Evolutionary conservation across 1,140 invertebrate species (phyloP), one percentile per base, ranked within the genome.

Genomic region (Papilio polyxenes): DNA sequence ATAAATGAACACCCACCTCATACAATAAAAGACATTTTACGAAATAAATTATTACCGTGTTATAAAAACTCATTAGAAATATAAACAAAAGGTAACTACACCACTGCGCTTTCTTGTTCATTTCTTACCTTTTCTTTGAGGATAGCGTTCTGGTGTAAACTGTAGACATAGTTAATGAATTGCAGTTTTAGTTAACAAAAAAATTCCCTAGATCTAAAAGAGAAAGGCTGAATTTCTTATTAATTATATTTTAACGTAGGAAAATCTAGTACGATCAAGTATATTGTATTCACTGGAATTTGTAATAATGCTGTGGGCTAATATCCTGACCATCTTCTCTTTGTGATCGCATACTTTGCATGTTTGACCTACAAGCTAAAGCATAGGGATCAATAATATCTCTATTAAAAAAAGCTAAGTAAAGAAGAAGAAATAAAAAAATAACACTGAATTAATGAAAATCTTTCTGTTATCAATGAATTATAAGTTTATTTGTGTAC

Each of bases 231-330:
- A 65, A 40, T 72, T 40, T 72, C 65, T 72, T 37, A 72, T 37
- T 72, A 72, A 72, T 72, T 72, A 13, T 40, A 37, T 31, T 72
- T 72, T 17, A 72, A 37, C 23, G 23, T 72, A 72, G 65, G 62
- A 31, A 40, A 37, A 72, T 72, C 65, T 72, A 72, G 65, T 72
- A 15, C 13, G 31, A 37, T 37, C 11, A 65, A 37, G 65, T 10
- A 72, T 65, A 9, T 59, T 49, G 10, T 80, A 69, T 65, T 13
- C n/a, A 69, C 9, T 48, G 78, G 78, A 80, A 80, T 80, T 59
- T 80, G 59, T 69, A 80, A 80, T 80, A 80, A 80, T 65, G 78
- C 78, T 69, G 8, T 48, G n/a, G 20, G 59, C 59, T 80, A 44
- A 65, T 80, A 65, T 65, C 78, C 17, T 78, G 53, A 15, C 53